Conservation (phyloP, 2,797 vertebrate species). For the Pempheris klunzingeri region DNA sequence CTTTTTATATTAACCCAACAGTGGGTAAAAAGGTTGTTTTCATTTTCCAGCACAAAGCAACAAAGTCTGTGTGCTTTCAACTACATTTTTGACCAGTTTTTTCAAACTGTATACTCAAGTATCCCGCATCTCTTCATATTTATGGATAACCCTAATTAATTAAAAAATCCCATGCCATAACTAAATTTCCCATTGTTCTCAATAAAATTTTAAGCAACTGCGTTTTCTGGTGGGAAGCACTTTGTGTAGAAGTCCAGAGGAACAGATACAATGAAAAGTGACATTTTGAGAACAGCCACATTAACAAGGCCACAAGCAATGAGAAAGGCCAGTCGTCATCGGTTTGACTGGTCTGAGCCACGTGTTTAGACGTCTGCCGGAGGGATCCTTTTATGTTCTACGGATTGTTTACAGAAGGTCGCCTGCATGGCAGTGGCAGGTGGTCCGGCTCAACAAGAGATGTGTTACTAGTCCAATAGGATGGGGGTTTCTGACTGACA, state of each 20-base stretch:
- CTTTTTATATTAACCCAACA: background rate
- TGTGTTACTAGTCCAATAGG: slow-evolving; percentile 13
- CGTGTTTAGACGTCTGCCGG: slow-evolving; percentile 51
- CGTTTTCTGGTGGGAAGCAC: background rate
- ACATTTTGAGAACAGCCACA: slow-evolving; percentile 54
- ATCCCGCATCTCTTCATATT: background rate
- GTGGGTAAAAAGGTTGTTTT: background rate
- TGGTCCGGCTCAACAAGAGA: slow-evolving; percentile 62
- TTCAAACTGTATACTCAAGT: background rate
- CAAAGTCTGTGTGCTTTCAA: background rate
- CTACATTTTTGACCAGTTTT: background rate
- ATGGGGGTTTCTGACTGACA: background rate
- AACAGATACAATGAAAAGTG: slow-evolving; percentile 32
- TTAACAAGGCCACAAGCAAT: slow-evolving; percentile 41
- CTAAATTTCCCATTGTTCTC: background rate
- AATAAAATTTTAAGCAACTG: background rate
- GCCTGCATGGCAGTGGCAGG: slow-evolving; percentile 60
- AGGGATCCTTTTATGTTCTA: slow-evolving; percentile 16
- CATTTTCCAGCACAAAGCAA: background rate
- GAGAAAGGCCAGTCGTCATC: slow-evolving; percentile 35
- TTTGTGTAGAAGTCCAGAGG: slow-evolving; percentile 21
- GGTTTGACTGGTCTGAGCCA: slow-evolving; percentile 48
- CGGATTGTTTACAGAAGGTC: slow-evolving; percentile 54
- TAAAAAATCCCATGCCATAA: too few species aligned
- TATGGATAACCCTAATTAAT: background rate